Conservation (phyloP, 2,113 vertebrate species). For the Mungos mungo region DNA sequence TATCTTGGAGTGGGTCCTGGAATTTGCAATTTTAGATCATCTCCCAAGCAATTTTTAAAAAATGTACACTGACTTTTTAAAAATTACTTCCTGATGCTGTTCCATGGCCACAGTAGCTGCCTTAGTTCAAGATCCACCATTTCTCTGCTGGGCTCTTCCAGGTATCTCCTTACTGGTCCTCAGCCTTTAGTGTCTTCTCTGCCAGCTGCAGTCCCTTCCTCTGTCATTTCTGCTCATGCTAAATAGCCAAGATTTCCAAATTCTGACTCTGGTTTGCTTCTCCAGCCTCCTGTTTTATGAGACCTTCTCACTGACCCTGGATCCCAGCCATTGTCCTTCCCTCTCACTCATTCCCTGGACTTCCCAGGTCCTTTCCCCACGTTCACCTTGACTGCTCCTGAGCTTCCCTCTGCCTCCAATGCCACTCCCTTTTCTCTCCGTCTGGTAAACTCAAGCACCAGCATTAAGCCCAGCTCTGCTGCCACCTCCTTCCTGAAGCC, state of each 20-base stretch:
- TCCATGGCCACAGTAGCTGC: not conserved
- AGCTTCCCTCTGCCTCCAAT: not conserved
- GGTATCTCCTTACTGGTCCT: not conserved
- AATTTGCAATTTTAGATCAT: conserved; percentile 6
- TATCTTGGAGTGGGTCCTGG: not conserved
- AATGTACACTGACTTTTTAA: conserved; percentile 30
- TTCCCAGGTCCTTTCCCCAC: not conserved
- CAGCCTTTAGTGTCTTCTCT: not conserved
- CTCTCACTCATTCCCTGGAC: too few species aligned
- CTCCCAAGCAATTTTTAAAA: not conserved
- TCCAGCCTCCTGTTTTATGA: not conserved
- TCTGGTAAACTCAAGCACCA: not conserved
- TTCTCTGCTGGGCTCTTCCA: not conserved
- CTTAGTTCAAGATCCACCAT: not conserved
- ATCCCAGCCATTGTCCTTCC: not conserved
- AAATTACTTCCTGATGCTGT: not conserved
- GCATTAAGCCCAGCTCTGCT: not conserved
- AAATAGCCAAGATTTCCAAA: not conserved
- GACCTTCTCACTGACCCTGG: not conserved
- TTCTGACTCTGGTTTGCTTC: not conserved
- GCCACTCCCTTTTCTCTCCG: not conserved
- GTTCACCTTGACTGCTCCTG: accelerated
- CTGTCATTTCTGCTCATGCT: not conserved
- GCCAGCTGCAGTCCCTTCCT: not conserved
- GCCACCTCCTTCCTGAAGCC: not conserved